These are phyloP conservation scores for Thamnophis elegans DNA, from an alignment of 2,797 vertebrate species.

Conservation along the genomic window DNA sequence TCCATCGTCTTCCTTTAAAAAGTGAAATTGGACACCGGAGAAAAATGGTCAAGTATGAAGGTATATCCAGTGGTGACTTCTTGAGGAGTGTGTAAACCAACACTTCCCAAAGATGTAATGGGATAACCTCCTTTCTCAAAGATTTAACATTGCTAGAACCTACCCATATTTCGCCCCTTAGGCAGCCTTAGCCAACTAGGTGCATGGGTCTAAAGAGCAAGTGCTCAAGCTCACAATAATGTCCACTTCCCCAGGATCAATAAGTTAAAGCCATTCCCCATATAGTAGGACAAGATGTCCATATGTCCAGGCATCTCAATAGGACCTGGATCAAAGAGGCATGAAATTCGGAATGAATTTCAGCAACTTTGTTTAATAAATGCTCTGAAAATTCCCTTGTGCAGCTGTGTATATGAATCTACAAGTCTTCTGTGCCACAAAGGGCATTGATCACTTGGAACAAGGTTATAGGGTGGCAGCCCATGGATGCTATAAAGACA, in stretches of 20 bases:
- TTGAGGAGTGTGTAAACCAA: neutral
- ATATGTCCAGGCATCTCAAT: neutral
- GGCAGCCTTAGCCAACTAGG: neutral
- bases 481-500: neutral
- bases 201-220: neutral
- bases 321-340: neutral
- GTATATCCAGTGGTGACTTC: neutral
- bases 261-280: neutral
- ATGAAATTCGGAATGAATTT: neutral
- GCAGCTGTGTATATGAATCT: neutral
- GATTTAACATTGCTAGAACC: neutral
- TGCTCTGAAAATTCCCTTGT: neutral
- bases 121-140: neutral
- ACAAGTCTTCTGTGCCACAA: neutral
- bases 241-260: neutral
- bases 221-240: neutral
- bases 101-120: neutral
- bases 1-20: neutral
- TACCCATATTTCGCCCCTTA: neutral
- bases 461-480: neutral
- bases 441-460: neutral
- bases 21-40: neutral
- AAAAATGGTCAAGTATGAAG: neutral
- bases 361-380: neutral
- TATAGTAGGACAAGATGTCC: neutral